These are phyloP conservation scores for Amphiprion percula DNA, from an alignment of 2,113 vertebrate genomes.

Conservation along the genomic window DNA sequence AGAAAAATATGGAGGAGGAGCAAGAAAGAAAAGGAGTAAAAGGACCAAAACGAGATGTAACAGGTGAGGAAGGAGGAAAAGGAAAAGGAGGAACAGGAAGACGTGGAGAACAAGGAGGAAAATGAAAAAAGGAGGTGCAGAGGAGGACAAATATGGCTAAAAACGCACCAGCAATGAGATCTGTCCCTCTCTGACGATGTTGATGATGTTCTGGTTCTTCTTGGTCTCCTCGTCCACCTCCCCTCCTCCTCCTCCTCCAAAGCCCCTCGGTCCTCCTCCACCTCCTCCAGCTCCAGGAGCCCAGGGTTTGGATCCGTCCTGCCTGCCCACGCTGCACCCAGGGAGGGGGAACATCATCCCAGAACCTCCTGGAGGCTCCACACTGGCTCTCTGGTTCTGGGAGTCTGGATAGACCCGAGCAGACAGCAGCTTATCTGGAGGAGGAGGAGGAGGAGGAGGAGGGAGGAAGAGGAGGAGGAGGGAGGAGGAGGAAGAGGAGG, in stretches of 20 bases:
- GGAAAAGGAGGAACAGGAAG: no score
- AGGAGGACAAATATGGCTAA: not conserved
- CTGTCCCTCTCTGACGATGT: conserved; percentile 96
- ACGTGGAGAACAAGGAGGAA: not conserved
- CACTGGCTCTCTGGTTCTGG: conserved; percentile 80
- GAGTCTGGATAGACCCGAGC: conserved; percentile 86
- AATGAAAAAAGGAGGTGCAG: no score
- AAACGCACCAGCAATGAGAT: conserved; percentile 94
- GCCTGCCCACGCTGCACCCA: conserved; percentile 71
- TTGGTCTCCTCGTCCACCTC: conserved; percentile 88
- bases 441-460: conserved; percentile 56
- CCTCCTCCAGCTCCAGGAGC: conserved; percentile 72
- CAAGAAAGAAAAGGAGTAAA: no score
- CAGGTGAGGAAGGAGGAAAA: not conserved
- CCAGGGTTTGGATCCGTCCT: conserved; percentile 83
- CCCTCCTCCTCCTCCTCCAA: conserved; percentile 86
- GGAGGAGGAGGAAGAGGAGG: conserved; percentile 58
- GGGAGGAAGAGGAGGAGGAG: conserved; percentile 76
- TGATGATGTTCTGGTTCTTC: conserved; percentile 95
- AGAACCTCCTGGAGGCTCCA: conserved; percentile 82
- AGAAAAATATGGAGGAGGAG: no score
- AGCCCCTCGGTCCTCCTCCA: conserved; percentile 56
- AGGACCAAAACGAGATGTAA: no score
- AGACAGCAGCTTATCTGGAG: conserved; percentile 86
- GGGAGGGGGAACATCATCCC: conserved; percentile 85